These are phyloP conservation scores for Coenobita brevimanus DNA, from an alignment of 1,140 invertebrate species.

Conservation along the genomic window DNA sequence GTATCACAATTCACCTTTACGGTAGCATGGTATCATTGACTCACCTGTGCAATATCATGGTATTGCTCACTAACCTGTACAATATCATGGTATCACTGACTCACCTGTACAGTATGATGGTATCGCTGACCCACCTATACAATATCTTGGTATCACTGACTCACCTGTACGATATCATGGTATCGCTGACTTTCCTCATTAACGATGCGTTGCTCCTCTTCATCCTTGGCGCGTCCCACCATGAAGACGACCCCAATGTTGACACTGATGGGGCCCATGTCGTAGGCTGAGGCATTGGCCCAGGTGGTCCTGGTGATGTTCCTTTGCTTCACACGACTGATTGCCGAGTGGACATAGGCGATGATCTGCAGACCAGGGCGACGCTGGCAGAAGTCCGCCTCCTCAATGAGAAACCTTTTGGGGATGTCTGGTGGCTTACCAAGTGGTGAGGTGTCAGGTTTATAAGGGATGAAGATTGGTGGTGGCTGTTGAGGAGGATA, in stretches of 20 bases:
- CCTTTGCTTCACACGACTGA: neutral
- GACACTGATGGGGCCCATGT: conserved; percentile 18
- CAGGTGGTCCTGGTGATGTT: conserved; percentile 22
- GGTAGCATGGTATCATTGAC: too few species aligned
- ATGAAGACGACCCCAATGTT: conserved; percentile 26
- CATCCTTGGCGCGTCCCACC: conserved; percentile 27
- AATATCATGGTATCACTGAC: neutral
- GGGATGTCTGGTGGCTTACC: conserved; percentile 12
- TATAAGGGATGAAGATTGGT: neutral
- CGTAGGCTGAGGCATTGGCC: conserved; percentile 30
- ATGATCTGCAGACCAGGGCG: conserved; percentile 15
- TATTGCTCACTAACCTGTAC: conserved; percentile 18
- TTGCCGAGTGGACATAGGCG: conserved; percentile 40
- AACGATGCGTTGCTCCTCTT: neutral
- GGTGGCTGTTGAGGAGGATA: too few species aligned
- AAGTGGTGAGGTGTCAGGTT: neutral
- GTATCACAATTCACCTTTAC: too few species aligned
- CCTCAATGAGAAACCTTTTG: conserved; percentile 33
- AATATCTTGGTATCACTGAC: neutral
- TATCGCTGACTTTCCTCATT: conserved; percentile 35
- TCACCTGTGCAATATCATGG: too few species aligned
- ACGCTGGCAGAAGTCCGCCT: conserved; percentile 30
- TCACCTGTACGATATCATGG: conserved; percentile 47
- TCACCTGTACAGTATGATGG: conserved; percentile 21
- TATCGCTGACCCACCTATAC: conserved; percentile 8